Evolutionary conservation across 2,888 invertebrate genomes (phyloP), one percentile per base, ranked within the genome.

Genomic region (Sinhomidia bicolor): DNA sequence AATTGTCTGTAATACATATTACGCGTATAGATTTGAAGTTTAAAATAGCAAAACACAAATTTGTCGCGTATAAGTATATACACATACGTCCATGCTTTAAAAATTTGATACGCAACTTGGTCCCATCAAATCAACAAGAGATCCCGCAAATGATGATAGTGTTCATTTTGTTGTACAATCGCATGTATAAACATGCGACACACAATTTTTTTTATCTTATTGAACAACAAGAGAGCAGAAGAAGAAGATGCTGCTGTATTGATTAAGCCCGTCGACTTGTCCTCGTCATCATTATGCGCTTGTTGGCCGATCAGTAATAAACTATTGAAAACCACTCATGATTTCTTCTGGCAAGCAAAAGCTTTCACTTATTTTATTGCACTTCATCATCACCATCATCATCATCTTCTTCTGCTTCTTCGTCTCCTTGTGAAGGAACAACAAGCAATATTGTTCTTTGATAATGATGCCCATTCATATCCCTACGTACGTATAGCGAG

Each of bases 331-430:
- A 68, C 71, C 29, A 85, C 54, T 85, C 85, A 41, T 79, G 85
- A 85, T 85, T 68, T 86, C 80, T 68, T 57, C 20, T 79, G 57
- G 54, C 86, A 81, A 87, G n/a, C n/a, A n/a, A n/a, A n/a, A n/a
- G 82, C 87, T 87, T 87, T 87, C 87, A 82, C 87, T 87, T 76
- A 74, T 74, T 87, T 85, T 81, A 86, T 80, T 86, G 80, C 80
- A 41, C 36, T 54, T 26, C 60, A 60, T 29, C 36, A 29, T 60
- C 60, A 57, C 1, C n/a, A n/a, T n/a, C n/a, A n/a, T n/a, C n/a
- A n/a, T n/a, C n/a, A n/a, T n/a, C n/a, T n/a, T n/a, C n/a, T 41
- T 20, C 14, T 29, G 68, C n/a, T n/a, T 60, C 60, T 20, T 26
- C 60, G 36, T 36, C 36, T 36, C 36, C 36, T 71, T 71, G 47